Conservation (phyloP, 1,140 invertebrate genomes). For the Penaeus vannamei region DNA sequence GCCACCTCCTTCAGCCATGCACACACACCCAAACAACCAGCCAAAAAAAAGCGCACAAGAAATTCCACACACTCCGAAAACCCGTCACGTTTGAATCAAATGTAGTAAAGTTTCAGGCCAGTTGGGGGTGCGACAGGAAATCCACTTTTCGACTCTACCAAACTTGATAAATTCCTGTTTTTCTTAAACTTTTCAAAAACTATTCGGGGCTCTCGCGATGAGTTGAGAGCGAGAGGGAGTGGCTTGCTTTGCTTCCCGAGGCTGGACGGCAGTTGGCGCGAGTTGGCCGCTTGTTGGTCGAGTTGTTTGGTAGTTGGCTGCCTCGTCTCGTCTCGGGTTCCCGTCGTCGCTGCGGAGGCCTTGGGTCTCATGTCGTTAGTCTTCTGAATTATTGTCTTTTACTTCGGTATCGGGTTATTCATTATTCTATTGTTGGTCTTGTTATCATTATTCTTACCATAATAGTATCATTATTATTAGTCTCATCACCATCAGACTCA, state of each 20-base stretch:
- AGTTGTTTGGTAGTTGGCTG: no score
- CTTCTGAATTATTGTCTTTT: no score
- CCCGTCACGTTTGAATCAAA: slow-evolving; percentile 22
- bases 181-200: slow-evolving; percentile 49
- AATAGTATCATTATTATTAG: no score
- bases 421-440: no score
- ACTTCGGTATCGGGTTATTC: no score
- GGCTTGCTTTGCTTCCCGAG: neutral
- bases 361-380: no score
- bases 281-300: neutral
- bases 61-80: neutral
- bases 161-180: slow-evolving; percentile 64
- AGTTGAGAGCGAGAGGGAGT: neutral
- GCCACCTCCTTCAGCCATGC: neutral
- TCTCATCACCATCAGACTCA: no score
- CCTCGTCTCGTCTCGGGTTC: no score
- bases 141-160: slow-evolving; percentile 48
- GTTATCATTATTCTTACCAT: no score
- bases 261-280: slow-evolving; percentile 24
- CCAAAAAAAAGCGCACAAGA: slow-evolving; percentile 21
- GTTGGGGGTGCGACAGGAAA: slow-evolving; percentile 35
- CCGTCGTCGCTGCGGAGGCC: no score
- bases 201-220: slow-evolving; percentile 38
- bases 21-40: neutral
- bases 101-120: slow-evolving; percentile 25